Percentiles rank a stretch among this genome's conserved stretches.
Conservation (phyloP, 2,888 invertebrate species). For the Tetheella fluctuosa region DNA sequence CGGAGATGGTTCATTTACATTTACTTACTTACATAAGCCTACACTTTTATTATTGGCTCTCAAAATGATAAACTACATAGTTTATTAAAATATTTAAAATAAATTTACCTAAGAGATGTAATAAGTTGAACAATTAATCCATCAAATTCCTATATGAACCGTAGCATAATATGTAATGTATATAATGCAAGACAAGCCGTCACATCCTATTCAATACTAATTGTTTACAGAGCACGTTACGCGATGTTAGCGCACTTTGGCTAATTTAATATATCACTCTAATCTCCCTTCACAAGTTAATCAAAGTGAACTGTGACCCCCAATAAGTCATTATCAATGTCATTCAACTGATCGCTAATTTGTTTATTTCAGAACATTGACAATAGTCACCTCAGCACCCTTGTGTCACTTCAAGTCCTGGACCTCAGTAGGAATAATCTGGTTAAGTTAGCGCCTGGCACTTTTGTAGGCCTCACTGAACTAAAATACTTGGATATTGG, state of each 20-base stretch:
- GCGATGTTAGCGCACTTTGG: constrained; percentile 3
- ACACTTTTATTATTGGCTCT: no score
- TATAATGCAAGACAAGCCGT: neutral
- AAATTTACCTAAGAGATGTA: no score
- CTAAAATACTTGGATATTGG: constrained; percentile 91
- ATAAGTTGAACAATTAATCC: no score
- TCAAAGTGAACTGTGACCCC: constrained; percentile 29
- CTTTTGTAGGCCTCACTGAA: constrained; percentile 89
- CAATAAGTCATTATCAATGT: constrained; percentile 27
- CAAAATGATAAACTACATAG: no score
- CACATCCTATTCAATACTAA: constrained; percentile 14
- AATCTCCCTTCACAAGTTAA: constrained; percentile 37
- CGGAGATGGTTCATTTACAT: no score
- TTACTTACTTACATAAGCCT: no score
- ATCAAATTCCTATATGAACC: no score
- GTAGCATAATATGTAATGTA: no score
- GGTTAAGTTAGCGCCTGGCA: constrained; percentile 91
- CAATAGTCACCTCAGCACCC: constrained; percentile 87
- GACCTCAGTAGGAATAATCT: constrained; percentile 94
- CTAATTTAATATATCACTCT: constrained; percentile 15
- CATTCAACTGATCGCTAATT: constrained; percentile 23
- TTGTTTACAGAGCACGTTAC: neutral
- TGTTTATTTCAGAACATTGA: constrained; percentile 87
- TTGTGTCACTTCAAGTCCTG: constrained; percentile 88
- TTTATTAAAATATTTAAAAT: no score